Evolutionary conservation across 2,113 vertebrate genomes (phyloP).

Genomic region (Poecile atricapillus): DNA sequence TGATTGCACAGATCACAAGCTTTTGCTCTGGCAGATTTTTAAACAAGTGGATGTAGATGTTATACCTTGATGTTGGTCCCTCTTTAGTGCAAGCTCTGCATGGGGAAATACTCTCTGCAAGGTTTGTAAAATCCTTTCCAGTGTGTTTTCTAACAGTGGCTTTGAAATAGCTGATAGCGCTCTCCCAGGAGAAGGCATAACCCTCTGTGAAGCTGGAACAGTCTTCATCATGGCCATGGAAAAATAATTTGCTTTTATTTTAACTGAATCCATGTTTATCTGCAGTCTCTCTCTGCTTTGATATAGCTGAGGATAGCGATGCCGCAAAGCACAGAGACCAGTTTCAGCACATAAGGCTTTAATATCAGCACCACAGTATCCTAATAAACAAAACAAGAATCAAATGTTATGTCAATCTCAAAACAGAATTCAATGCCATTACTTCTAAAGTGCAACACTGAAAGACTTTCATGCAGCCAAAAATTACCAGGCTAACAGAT

Average conservation of each 20-base stretch:
- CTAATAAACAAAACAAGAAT: conserved; percentile 63
- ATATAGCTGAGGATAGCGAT: conserved; percentile 92
- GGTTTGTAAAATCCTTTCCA: conserved; percentile 75
- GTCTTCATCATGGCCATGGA: conserved; percentile 85
- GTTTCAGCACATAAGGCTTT: conserved; percentile 91
- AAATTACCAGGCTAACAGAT: background rate
- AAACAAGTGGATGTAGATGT: background rate
- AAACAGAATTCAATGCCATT: background rate
- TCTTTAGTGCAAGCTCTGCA: conserved; percentile 71
- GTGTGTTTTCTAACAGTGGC: conserved; percentile 78
- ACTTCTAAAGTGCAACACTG: background rate
- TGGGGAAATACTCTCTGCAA: conserved; percentile 87
- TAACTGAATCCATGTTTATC: conserved; percentile 83
- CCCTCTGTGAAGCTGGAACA: conserved; percentile 85
- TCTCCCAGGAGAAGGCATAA: conserved; percentile 81
- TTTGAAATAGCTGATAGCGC: conserved; percentile 76
- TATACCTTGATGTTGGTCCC: conserved; percentile 70
- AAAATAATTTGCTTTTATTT: conserved; percentile 85
- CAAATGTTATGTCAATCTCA: background rate
- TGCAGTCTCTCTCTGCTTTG: conserved; percentile 84
- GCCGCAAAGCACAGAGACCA: conserved; percentile 86
- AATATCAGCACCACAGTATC: conserved; percentile 94
- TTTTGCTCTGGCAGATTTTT: background rate
- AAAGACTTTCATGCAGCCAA: background rate
- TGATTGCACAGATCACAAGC: background rate